Evolutionary conservation across 2,888 invertebrate species (phyloP).

Genomic region (Drosophila nr. perissopoda): DNA sequence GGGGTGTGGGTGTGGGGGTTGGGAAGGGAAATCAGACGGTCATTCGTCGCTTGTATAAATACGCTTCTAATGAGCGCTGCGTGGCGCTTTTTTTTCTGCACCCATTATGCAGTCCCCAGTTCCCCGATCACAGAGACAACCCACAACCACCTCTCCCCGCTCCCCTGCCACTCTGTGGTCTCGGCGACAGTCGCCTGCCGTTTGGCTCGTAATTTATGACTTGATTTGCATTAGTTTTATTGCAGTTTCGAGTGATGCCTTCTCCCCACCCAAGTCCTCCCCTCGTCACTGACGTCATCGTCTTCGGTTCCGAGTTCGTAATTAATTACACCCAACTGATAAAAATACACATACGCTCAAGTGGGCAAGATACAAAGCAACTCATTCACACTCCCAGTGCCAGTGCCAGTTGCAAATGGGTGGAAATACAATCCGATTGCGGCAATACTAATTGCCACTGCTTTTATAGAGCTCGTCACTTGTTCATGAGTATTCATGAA

Average conservation of each 20-base stretch:
- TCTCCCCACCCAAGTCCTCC: neutral
- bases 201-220: slow-evolving; percentile 57
- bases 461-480: slow-evolving; percentile 10
- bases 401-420: neutral
- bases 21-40: slow-evolving; percentile 29
- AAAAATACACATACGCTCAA: slow-evolving; percentile 31
- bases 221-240: slow-evolving; percentile 55
- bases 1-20: neutral
- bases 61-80: slow-evolving; percentile 58
- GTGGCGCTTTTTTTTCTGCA: slow-evolving; percentile 43
- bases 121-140: neutral
- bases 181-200: slow-evolving; percentile 38
- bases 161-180: neutral
- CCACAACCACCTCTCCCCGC: neutral
- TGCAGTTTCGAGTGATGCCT: slow-evolving; percentile 15
- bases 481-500: slow-evolving; percentile 8
- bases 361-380: slow-evolving; percentile 25
- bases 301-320: slow-evolving; percentile 19
- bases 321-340: slow-evolving; percentile 51
- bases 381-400: slow-evolving; percentile 24
- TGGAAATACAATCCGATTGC: slow-evolving; percentile 25
- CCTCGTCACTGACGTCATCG: slow-evolving; percentile 39
- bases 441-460: slow-evolving; percentile 4
- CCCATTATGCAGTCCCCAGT: slow-evolving; percentile 47
- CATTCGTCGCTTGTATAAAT: slow-evolving; percentile 57